Base-by-base conservation (phyloP, 2,113 vertebrate genomes). In the Megalops atlanticus region DNA sequence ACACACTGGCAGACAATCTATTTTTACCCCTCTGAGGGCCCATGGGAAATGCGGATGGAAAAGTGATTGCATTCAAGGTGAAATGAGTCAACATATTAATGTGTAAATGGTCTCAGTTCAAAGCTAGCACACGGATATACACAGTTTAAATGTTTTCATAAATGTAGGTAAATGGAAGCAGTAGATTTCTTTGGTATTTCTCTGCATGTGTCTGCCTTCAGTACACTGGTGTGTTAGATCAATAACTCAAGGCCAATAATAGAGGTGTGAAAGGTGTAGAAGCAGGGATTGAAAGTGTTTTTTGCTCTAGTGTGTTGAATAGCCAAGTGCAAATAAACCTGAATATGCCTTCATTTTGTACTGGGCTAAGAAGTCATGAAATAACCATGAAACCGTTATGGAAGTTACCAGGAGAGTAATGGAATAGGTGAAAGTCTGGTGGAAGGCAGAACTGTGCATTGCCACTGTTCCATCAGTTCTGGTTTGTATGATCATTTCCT, bases 1-100 rank as follows among this genome's bases (percentile, higher is more conserved):
- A 86, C 81, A 82, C 79, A 81, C 85, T 76, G 82, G 71, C 58
- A 89, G 87, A 81, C 79, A 31, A 18, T 82, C 80, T 86, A 71
- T 84, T 87, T 89, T 85, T 85, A 83, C 54, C 24, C 79, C 52
- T 85, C 76, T 31, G 81, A 70, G 68, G 75, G 38, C 16, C 33
- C 76, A 68, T 54, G 77, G 76, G 69, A 74, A 76, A 80, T 71
- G 80, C 58, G 69, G 70, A 77, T 21, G 27, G 14, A 69, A 83
- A 76, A 64, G 21, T 76, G 75, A 79, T 80, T 81, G 75, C 45
- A 76, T 81, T 76, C 77, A 86, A 80, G 82, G 87, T 84, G 78
- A 85, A 58, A 47, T 54, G 45, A 82, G 74, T 64, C 58, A 11
- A 31, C 58, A 6, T 27, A 10, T 8, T 11, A 31, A 64, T 64